Conservation (phyloP, 2,113 vertebrate genomes). For the mouse (Mus musculus) region DNA sequence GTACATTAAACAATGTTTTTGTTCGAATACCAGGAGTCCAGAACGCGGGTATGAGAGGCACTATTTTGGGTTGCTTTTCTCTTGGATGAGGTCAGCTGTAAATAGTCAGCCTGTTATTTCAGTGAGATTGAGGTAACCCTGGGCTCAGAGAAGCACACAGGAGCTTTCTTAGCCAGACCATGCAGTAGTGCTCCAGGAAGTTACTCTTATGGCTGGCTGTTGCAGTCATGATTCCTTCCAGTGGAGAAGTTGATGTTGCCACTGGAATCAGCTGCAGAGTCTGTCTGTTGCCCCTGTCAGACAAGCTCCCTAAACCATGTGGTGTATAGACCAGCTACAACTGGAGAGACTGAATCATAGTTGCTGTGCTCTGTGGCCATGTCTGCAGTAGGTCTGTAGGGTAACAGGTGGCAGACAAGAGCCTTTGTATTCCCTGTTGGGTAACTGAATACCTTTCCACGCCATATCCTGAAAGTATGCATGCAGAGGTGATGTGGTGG, state of each 20-base stretch:
- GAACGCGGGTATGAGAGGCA: neutral
- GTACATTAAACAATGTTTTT: neutral
- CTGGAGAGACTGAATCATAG: neutral
- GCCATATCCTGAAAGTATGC: neutral
- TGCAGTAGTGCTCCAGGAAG: slow-evolving; percentile 53
- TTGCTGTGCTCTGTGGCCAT: neutral
- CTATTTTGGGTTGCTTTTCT: slow-evolving; percentile 6
- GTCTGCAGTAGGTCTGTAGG: neutral
- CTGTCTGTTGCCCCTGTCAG: neutral
- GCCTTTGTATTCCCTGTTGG: neutral
- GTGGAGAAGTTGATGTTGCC: neutral
- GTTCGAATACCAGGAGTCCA: neutral
- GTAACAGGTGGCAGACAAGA: neutral
- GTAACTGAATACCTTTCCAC: neutral
- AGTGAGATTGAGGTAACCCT: neutral
- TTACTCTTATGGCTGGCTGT: slow-evolving; percentile 58
- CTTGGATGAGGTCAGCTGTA: neutral
- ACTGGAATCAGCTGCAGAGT: neutral
- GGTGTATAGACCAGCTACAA: neutral
- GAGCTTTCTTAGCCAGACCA: neutral
- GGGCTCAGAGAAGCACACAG: neutral
- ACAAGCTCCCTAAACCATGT: neutral
- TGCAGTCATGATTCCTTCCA: neutral
- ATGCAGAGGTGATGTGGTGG: neutral
- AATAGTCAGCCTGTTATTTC: neutral